Conservation (phyloP, 30 jellyfish, hydroid and myxozoan genomes). For the Sanderia malayensis region DNA sequence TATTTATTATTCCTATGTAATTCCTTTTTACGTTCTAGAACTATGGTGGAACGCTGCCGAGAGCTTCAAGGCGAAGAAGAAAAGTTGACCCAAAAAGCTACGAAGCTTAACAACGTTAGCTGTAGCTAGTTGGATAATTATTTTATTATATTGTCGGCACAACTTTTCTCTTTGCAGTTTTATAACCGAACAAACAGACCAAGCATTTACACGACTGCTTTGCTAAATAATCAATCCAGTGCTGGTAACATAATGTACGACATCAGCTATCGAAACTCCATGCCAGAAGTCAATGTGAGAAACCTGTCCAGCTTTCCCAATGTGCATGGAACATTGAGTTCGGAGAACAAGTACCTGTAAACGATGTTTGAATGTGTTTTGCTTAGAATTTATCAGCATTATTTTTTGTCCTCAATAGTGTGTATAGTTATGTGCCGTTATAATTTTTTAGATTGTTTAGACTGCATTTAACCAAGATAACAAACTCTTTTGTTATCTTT, state of each 20-base stretch:
- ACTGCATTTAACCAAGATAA: too few relatives aligned
- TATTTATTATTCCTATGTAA: too few relatives aligned
- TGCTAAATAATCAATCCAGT: constrained; percentile 3
- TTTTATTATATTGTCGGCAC: constrained; percentile 10
- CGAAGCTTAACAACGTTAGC: constrained; percentile 47
- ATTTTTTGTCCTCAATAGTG: too few relatives aligned
- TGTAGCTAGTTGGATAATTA: too few relatives aligned
- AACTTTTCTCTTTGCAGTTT: constrained; percentile 23
- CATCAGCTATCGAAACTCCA: constrained; percentile 31
- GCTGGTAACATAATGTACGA: constrained; percentile 38
- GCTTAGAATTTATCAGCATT: too few relatives aligned
- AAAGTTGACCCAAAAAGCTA: constrained; percentile 29
- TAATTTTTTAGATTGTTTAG: too few relatives aligned
- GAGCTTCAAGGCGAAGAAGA: constrained; percentile 48
- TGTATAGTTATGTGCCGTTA: too few relatives aligned
- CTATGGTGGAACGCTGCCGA: constrained; percentile 53
- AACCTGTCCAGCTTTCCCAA: not conserved
- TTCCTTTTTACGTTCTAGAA: constrained; percentile 5
- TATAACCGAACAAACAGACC: constrained; percentile 24
- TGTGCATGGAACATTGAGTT: not conserved
- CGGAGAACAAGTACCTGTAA: not conserved
- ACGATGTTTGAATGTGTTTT: not conserved
- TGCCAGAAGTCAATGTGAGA: constrained; percentile 42
- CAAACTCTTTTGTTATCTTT: too few relatives aligned
- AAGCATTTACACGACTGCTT: constrained; percentile 31